Base-by-base conservation (phyloP, 2,113 vertebrate species). In the Paratilapia polleni region DNA sequence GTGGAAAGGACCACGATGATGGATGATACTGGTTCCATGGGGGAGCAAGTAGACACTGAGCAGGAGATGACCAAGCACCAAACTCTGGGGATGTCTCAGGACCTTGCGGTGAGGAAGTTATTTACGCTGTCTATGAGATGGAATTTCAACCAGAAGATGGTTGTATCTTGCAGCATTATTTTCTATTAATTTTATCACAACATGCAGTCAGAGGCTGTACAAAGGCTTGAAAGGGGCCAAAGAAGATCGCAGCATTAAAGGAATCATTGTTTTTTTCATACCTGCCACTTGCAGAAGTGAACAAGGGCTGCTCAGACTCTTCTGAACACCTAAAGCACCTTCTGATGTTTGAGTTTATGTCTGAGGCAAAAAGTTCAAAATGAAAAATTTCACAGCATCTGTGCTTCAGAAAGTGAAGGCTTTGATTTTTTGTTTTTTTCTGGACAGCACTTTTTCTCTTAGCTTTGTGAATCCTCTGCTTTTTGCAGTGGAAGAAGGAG, bases 291-390 rank as follows among this genome's bases (percentile, higher is more conserved):
- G 41, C 38, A 36, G 78, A 49, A 8, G 6, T 43, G 8, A 34
- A 5, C 15, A 34, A 57, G 5, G 14, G 7, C n/a, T 5, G 43
- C 58, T 63, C 0, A 36, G 43, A 78, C 63, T 41, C n/a, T 22
- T 22, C 43, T 8, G 56, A 84, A 28, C 13, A 68, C 54, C 19
- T 66, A 12, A 66, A 68, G 34, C 17, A 22, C 38, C 64, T 56
- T 41, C 26, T 52, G n/a, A 57, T n/a, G 24, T 36, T 56, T 63
- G 60, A 14, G n/a, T 15, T 62, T 60, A 68, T 26, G 17, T 63
- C 70, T 77, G 64, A 68, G 41, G 64, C 41, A 47, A 68, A 26
- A 68, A 26, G 41, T 68, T 68, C n/a, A 66, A 66, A 43, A 66
- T 43, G 38, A 66, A 38, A 38, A 43, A 6, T 66, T 47, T 47